Base-by-base conservation (phyloP, 1,140 invertebrate species). In the Drosophila nebulosa region DNA sequence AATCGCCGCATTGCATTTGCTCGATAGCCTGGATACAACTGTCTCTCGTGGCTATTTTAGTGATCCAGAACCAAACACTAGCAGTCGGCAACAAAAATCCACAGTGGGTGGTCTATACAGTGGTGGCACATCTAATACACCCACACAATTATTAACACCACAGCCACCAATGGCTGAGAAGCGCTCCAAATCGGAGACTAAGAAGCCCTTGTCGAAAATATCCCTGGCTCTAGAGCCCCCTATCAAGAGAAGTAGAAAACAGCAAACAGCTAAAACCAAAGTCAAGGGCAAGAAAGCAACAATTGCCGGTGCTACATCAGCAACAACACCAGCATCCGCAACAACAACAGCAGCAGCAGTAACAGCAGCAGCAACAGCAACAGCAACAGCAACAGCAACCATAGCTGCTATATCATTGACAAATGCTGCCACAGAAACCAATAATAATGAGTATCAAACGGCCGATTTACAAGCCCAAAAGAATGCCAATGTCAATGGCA, bases 161-260 rank as follows among this genome's bases (percentile, higher is more conserved):
- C 75, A 50, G 50, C 14, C 63, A 3, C 14, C 63, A 3, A 14
- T 24, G 14, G 32, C 55, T 5, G 90, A 90, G 66, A 81, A 80
- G 46, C 89, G 90, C 3, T 91, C 90, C 52, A 90, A 90, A 24
- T 91, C 90, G n/a, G 90, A 91, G 70, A 91, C 90, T 0, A 91
- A 91, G 27, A 91, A 90, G 50, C 76, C 85, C 10, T 16, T 73
- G 5, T 60, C 24, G 9, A 56, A 10, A 9, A 14, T 12, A 18
- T 46, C 52, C 14, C 16, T 61, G 1, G 50, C 55, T 4, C 22
- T 73, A 50, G 65, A 74, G 50, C 16, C 71, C 26, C 39, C 68
- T 10, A 46, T 59, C 4, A 79, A 78, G 58, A 79, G 53, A 42
- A 30, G 64, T 1, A 56, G 71, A 18, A 74, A 74, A 46, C 39